Conservation (phyloP, 1,140 invertebrate genomes). For the Rhopalosiphum maidis region DNA sequence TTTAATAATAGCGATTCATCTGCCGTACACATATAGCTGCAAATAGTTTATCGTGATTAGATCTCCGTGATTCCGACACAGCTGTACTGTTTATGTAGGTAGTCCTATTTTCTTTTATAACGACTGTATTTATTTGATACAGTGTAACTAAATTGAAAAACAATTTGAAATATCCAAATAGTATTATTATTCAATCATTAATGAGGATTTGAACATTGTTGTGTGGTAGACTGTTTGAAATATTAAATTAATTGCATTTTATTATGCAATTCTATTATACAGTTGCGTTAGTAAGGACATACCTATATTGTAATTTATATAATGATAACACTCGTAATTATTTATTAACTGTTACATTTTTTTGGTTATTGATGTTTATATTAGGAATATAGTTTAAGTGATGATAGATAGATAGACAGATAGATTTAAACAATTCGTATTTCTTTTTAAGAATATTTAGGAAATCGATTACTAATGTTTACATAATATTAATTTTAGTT, state of each 20-base stretch:
- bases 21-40: background rate
- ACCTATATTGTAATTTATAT: no score
- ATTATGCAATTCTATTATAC: no score
- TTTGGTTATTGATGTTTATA: background rate
- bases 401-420: background rate
- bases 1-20: background rate
- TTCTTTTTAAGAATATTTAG: background rate
- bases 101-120: no score
- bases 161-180: no score
- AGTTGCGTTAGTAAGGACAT: no score
- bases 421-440: background rate
- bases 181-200: no score
- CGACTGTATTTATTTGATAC: no score
- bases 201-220: no score
- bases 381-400: background rate
- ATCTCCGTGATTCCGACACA: background rate
- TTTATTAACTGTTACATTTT: background rate
- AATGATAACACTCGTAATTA: background rate
- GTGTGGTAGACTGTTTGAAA: no score
- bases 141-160: no score
- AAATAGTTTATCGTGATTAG: background rate
- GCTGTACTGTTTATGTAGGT: no score
- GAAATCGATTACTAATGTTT: background rate
- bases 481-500: background rate
- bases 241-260: no score